phyloP scores from a whole-genome alignment of 2,113 vertebrate genomes.

The Oryzias curvinotus region DNA sequence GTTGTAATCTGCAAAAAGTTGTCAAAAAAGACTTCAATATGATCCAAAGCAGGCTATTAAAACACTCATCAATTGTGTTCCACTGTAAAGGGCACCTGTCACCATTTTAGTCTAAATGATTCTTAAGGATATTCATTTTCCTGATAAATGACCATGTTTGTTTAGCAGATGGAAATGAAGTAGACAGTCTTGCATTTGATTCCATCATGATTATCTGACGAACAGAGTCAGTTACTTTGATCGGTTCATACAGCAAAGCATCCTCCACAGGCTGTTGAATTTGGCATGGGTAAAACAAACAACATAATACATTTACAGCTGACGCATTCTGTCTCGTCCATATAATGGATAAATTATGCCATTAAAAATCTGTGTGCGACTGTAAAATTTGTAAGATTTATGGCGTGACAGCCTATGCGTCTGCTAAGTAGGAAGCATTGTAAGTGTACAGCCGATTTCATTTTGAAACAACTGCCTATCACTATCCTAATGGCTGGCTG shows the following conservation, averaged over 20 bases:
- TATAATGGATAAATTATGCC: neutral
- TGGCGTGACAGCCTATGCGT: conserved; percentile 9
- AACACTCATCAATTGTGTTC: too few relatives aligned
- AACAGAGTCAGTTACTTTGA: neutral
- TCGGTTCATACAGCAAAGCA: neutral
- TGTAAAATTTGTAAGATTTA: conserved; percentile 6
- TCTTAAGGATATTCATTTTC: too few relatives aligned
- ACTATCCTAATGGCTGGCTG: conserved; percentile 58
- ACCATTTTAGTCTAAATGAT: too few relatives aligned
- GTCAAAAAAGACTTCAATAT: too few relatives aligned
- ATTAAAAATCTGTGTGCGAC: neutral
- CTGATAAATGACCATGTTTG: too few relatives aligned
- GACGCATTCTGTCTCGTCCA: neutral
- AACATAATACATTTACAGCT: neutral
- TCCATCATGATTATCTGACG: too few relatives aligned
- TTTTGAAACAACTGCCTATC: conserved; percentile 67
- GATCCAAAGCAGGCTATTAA: too few relatives aligned
- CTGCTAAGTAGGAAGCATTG: conserved; percentile 32
- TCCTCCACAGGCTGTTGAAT: neutral
- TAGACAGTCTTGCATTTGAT: too few relatives aligned
- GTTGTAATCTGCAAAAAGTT: too few relatives aligned
- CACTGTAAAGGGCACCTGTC: too few relatives aligned
- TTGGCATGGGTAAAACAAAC: neutral
- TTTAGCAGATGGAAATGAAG: too few relatives aligned
- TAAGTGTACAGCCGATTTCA: conserved; percentile 43